phyloP scores from a whole-genome alignment of 2,113 vertebrate genomes.

The Dascyllus trimaculatus region DNA sequence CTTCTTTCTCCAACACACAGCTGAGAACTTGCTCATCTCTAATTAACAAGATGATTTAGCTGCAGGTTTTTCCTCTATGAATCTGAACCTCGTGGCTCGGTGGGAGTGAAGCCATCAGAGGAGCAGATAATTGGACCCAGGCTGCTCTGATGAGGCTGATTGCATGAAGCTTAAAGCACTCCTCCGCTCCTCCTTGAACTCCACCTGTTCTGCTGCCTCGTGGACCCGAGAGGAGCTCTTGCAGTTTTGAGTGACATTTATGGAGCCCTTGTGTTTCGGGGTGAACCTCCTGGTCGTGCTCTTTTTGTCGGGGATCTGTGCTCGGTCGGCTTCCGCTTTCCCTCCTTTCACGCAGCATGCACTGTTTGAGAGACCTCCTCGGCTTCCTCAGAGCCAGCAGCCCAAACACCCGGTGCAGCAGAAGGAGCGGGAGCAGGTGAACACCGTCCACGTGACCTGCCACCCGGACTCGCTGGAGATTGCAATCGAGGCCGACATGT shows the following conservation, averaged over 20 bases:
- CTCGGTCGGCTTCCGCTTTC: conserved; percentile 10
- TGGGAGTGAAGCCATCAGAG: no score
- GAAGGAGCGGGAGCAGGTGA: conserved; percentile 40
- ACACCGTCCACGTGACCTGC: conserved; percentile 66
- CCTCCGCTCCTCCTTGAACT: not conserved
- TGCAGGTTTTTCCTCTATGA: no score
- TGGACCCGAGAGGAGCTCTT: conserved; percentile 25
- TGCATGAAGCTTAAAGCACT: conserved; percentile 9
- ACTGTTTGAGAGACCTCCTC: not conserved
- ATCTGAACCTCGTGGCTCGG: no score
- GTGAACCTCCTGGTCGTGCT: conserved; percentile 28
- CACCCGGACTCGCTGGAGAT: conserved; percentile 71
- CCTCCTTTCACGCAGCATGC: not conserved
- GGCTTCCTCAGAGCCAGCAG: not conserved
- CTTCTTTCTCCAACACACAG: no score
- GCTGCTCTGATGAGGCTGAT: conserved; percentile 5
- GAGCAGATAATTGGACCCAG: conserved; percentile 53
- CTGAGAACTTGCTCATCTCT: no score
- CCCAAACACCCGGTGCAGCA: not conserved
- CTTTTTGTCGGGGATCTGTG: conserved; percentile 16
- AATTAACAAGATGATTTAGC: no score
- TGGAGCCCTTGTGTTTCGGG: conserved; percentile 30
- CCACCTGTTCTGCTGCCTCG: not conserved
- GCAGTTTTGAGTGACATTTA: not conserved
- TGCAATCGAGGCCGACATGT: conserved; percentile 71